A percentile compares a stretch with the other conserved stretches of the same genome.
Evolutionary conservation across 2,888 invertebrate species (phyloP).

Genomic region (Mythimna impura): DNA sequence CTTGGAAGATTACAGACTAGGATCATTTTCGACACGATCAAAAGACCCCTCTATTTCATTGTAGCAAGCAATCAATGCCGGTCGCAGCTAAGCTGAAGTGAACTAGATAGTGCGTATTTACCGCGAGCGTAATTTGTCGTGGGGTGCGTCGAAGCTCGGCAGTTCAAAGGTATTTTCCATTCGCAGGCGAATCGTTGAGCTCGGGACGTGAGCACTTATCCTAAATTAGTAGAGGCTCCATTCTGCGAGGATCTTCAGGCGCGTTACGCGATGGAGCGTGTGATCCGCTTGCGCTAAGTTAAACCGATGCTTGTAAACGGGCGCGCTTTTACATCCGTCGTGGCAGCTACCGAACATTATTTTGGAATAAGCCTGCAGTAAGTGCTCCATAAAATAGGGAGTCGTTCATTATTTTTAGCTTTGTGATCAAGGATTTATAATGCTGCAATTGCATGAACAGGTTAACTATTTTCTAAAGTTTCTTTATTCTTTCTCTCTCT

Average conservation of each 20-base stretch:
- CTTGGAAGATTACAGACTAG: constrained; percentile 10
- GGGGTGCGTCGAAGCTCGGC: constrained; percentile 71
- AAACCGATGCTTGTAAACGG: constrained; percentile 76
- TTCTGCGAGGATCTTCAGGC: constrained; percentile 71
- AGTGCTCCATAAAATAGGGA: constrained; percentile 49
- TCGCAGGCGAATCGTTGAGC: constrained; percentile 76
- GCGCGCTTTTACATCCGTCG: constrained; percentile 70
- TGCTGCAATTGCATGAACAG: constrained; percentile 4
- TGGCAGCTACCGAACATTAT: constrained; percentile 54
- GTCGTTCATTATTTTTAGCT: constrained; percentile 50
- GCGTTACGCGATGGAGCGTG: constrained; percentile 79
- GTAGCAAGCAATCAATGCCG: constrained; percentile 39
- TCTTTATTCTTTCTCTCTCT: neutral
- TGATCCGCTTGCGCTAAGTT: constrained; percentile 78
- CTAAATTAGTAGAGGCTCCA: constrained; percentile 81
- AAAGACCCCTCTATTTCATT: constrained; percentile 20
- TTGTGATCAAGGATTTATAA: constrained; percentile 23
- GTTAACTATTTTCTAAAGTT: constrained; percentile 8
- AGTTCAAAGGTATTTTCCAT: constrained; percentile 78
- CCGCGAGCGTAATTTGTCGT: constrained; percentile 72
- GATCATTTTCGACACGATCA: constrained; percentile 10
- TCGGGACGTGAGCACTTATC: constrained; percentile 84
- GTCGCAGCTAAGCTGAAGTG: constrained; percentile 41
- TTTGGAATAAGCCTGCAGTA: constrained; percentile 50
- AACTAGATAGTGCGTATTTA: constrained; percentile 70